Conservation (phyloP, 2,113 vertebrate genomes). For the Odocoileus virginianus region DNA sequence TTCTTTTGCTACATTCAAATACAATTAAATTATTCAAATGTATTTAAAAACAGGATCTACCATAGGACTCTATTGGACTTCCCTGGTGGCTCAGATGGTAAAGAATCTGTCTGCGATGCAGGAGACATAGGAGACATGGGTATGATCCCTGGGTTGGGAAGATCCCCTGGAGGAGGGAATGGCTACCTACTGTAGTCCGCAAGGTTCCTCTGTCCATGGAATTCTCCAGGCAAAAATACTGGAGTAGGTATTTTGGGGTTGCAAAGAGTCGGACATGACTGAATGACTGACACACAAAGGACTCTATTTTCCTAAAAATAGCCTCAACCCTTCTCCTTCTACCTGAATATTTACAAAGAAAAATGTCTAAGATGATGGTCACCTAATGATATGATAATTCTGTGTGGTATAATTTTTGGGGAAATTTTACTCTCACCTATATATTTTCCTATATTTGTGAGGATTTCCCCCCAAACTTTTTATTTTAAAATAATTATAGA, state of each 20-base stretch:
- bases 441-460: not conserved
- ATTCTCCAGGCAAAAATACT: not conserved
- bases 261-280: not conserved
- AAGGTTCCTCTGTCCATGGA: not conserved
- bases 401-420: not conserved
- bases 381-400: not conserved
- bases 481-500: not conserved
- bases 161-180: not conserved
- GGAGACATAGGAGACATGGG: not conserved
- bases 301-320: not conserved
- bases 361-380: not conserved
- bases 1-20: not conserved
- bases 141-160: not conserved
- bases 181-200: not conserved
- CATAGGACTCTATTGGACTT: not conserved
- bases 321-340: not conserved
- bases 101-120: not conserved
- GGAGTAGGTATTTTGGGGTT: not conserved
- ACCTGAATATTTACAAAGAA: not conserved
- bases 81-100: not conserved
- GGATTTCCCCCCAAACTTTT: not conserved
- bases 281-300: not conserved
- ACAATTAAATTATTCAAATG: not conserved
- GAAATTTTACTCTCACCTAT: not conserved
- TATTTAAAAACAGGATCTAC: not conserved